Base-by-base conservation (phyloP, 64 coral and sea anemone species). In the Dendronephthya gigantea region DNA sequence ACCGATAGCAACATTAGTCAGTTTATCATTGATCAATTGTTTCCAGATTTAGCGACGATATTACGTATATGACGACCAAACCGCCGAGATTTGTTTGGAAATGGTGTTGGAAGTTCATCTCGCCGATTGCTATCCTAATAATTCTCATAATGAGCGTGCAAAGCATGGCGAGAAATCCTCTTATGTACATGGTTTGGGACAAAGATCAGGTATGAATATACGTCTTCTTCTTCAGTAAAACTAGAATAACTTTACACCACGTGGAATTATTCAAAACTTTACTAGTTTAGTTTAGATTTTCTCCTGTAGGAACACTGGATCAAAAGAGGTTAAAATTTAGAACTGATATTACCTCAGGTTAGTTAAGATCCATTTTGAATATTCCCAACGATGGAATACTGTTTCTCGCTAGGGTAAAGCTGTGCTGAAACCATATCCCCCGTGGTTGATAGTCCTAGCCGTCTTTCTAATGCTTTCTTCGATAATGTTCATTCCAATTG, bases 51-150 rank as follows among this genome's bases (percentile, higher is more conserved):
- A 93, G 94, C 30, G 94, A 97, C 29, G 94, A 97, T 36, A 97
- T 97, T 15, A 87, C 93, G 39, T 97, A 97, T 82, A 97, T 97
- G 94, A 97, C 94, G 10, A 97, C 93, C 56, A 97, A 97, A 39
- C 94, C 94, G 4, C 94, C 94, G 12, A 86, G 94, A 74, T 97
- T 97, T 43, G 90, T 97, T 40, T 97, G 94, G 94, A 97, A 89
- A 84, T 97, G 94, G 94, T 97, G 94, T 48, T 97, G 94, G 94
- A 97, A 97, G 38, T 68, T 93, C 45, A 93, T 97, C 36, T 97
- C 94, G 27, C 94, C 94, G 15, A 23, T 97, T 9, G 85, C 94
- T n/a, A 97, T 97, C 66, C 83, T 97, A 35, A 84, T 85, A 37
- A 92, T 97, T 1, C 84, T 97, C 48, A 82, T 90, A 17, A 93